Evolutionary conservation across 2,888 invertebrate genomes (phyloP).

Genomic region (Pammene fasciana): DNA sequence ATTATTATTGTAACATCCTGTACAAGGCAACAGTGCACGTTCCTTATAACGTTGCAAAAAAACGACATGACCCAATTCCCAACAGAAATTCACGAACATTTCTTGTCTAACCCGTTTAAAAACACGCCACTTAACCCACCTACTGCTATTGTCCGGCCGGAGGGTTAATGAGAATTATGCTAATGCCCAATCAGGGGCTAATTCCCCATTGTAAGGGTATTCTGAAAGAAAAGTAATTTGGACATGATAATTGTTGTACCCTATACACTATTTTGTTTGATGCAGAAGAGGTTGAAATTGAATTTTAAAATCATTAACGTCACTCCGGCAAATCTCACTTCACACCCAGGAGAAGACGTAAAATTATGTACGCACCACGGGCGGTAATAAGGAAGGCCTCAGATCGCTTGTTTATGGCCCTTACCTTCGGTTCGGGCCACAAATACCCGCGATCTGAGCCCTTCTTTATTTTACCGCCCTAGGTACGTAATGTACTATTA

Average conservation of each 20-base stretch:
- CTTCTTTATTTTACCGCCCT: too few relatives aligned
- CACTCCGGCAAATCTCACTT: too few relatives aligned
- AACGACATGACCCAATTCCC: neutral
- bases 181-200: slow-evolving; percentile 13
- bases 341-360: too few relatives aligned
- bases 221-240: slow-evolving; percentile 5
- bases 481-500: too few relatives aligned
- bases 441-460: too few relatives aligned
- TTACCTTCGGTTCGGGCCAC: too few relatives aligned
- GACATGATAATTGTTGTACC: slow-evolving; percentile 10
- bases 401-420: too few relatives aligned
- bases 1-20: too few relatives aligned
- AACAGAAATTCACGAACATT: neutral
- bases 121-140: slow-evolving; percentile 10
- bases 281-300: neutral
- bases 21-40: too few relatives aligned
- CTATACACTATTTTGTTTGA: neutral
- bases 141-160: slow-evolving; percentile 9
- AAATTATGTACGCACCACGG: too few relatives aligned
- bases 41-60: neutral
- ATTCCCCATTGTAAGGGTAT: neutral
- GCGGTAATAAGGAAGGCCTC: too few relatives aligned
- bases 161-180: slow-evolving; percentile 26
- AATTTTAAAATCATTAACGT: neutral
- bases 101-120: slow-evolving; percentile 1